Percentiles rank a stretch among this genome's conserved stretches.
Conservation (phyloP, 2,888 invertebrate species). For the Chrysina gloriosa region DNA sequence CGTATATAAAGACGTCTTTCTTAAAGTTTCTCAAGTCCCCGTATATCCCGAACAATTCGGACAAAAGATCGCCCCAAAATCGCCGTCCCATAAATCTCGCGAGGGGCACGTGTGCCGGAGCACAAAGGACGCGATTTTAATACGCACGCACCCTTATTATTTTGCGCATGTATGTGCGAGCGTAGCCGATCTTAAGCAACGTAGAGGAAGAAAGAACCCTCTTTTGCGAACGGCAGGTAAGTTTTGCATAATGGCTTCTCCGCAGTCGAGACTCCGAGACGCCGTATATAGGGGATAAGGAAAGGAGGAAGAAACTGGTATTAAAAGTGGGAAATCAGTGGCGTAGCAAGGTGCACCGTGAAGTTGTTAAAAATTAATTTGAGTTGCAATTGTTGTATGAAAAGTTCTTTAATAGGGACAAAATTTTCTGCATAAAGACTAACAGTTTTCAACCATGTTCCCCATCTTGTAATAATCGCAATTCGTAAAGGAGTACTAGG, state of each 20-base stretch:
- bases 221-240: slow-evolving; percentile 21
- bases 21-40: background rate
- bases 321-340: background rate
- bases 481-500: too few relatives aligned
- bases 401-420: too few relatives aligned
- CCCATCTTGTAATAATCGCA: too few relatives aligned
- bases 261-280: background rate
- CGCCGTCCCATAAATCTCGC: background rate
- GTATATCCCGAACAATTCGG: background rate
- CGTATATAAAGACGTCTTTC: background rate
- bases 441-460: too few relatives aligned
- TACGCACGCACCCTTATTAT: slow-evolving; percentile 11
- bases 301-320: background rate
- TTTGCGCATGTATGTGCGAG: background rate
- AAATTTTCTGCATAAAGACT: too few relatives aligned
- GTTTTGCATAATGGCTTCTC: slow-evolving; percentile 25
- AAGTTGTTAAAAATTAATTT: too few relatives aligned
- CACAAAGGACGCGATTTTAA: background rate
- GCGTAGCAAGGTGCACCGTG: too few relatives aligned
- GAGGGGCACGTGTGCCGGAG: slow-evolving; percentile 10
- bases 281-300: background rate
- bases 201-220: background rate
- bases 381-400: too few relatives aligned
- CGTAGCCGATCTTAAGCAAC: background rate
- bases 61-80: background rate